Conservation (phyloP, 2,113 vertebrate species). For the Leiothrix lutea region DNA sequence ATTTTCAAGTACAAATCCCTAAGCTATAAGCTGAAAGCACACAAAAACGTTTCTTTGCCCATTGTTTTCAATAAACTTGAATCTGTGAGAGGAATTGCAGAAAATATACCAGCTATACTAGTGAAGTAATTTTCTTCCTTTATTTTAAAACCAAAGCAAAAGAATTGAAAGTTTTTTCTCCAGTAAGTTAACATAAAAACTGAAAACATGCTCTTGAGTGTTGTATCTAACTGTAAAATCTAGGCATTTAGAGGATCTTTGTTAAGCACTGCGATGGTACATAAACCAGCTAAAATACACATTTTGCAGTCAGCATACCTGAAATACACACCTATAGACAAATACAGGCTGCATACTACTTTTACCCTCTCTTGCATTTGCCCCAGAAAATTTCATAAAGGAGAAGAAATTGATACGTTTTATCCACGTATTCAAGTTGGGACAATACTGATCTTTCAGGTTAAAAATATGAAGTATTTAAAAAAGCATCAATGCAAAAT, state of each 20-base stretch:
- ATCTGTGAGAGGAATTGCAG: background rate
- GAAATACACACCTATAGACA: background rate
- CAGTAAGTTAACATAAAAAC: background rate
- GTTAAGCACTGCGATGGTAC: background rate
- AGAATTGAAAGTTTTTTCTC: background rate
- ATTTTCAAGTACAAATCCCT: background rate
- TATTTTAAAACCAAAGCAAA: background rate
- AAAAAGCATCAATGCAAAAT: constrained; percentile 11
- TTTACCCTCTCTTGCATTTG: background rate
- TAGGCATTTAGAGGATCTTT: background rate
- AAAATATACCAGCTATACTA: background rate
- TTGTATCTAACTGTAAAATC: background rate
- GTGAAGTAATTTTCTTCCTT: background rate
- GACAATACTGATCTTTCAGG: background rate
- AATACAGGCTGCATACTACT: background rate
- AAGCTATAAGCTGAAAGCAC: background rate
- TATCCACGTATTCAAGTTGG: background rate
- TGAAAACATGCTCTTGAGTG: background rate
- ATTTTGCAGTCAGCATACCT: background rate
- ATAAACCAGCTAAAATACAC: background rate
- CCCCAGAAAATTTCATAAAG: background rate
- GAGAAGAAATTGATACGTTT: background rate
- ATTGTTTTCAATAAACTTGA: background rate
- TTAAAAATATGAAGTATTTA: background rate
- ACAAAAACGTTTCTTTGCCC: background rate